Conservation (phyloP, 92 coral and sea anemone species). For the Galaxea fascicularis region DNA sequence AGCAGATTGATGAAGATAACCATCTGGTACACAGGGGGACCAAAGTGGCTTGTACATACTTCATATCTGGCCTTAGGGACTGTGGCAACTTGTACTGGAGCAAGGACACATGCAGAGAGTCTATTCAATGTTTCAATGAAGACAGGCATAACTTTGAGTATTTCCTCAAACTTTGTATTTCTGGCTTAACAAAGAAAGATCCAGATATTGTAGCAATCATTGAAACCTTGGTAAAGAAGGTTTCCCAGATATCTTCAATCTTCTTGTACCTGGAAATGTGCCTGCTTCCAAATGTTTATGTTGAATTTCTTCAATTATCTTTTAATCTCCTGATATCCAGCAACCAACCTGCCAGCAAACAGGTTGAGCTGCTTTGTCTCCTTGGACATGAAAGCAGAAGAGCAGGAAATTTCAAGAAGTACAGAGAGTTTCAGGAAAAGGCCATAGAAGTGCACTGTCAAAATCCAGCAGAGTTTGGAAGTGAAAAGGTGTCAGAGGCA, state of each 20-base stretch:
- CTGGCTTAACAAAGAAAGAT: neutral
- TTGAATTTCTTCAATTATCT: neutral
- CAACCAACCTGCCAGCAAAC: neutral
- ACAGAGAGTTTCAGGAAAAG: neutral
- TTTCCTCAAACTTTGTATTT: neutral
- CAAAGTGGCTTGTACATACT: constrained; percentile 15
- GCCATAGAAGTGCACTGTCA: constrained; percentile 10
- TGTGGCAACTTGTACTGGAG: constrained; percentile 36
- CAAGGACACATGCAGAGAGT: constrained; percentile 39
- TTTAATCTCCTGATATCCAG: neutral
- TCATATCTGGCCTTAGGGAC: constrained; percentile 7
- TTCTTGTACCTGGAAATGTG: constrained; percentile 28
- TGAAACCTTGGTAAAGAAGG: neutral
- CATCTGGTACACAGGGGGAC: constrained; percentile 18
- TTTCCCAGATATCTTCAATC: constrained; percentile 13
- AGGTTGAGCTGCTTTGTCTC: constrained; percentile 41
- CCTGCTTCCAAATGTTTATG: constrained; percentile 24
- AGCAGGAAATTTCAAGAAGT: neutral
- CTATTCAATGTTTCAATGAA: constrained; percentile 25
- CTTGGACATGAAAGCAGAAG: constrained; percentile 47
- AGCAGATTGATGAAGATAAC: neutral
- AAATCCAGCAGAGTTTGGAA: neutral
- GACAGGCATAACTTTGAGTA: constrained; percentile 49
- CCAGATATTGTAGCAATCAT: neutral
- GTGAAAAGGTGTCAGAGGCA: constrained; percentile 6